These are phyloP conservation scores for Eubucco bourcierii DNA, from an alignment of 2,113 vertebrate species.

Conservation along the genomic window DNA sequence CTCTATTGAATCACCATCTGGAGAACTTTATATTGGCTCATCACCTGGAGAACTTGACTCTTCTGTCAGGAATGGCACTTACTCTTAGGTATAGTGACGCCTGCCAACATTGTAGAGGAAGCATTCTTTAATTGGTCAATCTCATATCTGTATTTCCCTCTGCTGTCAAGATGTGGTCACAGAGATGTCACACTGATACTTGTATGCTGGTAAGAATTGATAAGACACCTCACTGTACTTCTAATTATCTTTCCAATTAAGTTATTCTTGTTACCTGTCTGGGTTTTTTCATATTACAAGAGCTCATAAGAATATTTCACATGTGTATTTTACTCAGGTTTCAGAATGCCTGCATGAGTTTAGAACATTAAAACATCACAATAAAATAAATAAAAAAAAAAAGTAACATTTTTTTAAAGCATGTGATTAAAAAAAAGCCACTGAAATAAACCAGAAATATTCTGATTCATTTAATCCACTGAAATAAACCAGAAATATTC, in stretches of 20 bases:
- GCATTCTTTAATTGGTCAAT: conserved; percentile 16
- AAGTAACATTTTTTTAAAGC: background rate
- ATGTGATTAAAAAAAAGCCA: background rate
- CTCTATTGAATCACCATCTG: background rate
- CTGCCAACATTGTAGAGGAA: background rate
- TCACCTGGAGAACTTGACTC: background rate
- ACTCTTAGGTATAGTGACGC: background rate
- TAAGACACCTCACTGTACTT: conserved; percentile 10
- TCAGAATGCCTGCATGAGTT: conserved; percentile 1
- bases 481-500: background rate
- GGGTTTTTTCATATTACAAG: conserved; percentile 41
- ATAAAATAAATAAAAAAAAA: background rate
- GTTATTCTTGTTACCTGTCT: conserved; percentile 32
- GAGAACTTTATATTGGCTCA: background rate
- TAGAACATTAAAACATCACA: background rate
- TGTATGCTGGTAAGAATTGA: background rate
- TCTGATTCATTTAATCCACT: conserved; percentile 6
- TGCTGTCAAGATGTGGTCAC: background rate
- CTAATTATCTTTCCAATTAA: conserved; percentile 23
- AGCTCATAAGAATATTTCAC: conserved; percentile 23
- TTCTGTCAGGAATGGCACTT: background rate
- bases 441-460: background rate
- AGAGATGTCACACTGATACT: conserved; percentile 20
- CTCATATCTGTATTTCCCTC: background rate
- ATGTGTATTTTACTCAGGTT: conserved; percentile 32